phyloP scores from a whole-genome alignment of 2,888 invertebrate species.

The Antheraea assamensis region DNA sequence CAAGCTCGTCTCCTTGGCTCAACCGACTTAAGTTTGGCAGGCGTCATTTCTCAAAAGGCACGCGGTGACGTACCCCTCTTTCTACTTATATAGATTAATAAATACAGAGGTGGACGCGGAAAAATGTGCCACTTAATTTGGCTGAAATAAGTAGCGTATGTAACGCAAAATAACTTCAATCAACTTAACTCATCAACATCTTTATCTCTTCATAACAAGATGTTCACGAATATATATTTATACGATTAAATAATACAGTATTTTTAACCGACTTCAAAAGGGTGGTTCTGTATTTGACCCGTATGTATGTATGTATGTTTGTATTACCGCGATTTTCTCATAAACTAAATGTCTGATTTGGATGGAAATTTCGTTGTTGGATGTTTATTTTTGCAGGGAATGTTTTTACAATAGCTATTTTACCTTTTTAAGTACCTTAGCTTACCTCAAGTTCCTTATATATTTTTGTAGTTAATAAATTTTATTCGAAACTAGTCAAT shows the following conservation, averaged over 20 bases:
- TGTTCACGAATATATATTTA: neutral
- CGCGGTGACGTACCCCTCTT: conserved; percentile 68
- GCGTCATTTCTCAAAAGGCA: conserved; percentile 82
- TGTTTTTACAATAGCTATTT: neutral
- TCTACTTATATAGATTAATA: conserved; percentile 70
- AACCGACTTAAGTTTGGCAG: conserved; percentile 82
- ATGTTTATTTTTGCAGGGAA: too few species aligned
- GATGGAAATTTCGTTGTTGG: too few species aligned
- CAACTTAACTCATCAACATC: neutral
- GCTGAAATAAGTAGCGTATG: conserved; percentile 71
- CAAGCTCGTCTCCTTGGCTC: conserved; percentile 76
- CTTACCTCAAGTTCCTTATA: too few species aligned
- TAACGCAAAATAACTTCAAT: conserved; percentile 28
- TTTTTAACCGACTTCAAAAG: too few species aligned
- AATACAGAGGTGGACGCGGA: conserved; percentile 76
- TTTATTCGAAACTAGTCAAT: too few species aligned
- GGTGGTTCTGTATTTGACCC: too few species aligned
- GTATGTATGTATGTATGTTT: too few species aligned
- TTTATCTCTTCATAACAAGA: neutral
- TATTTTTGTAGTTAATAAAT: too few species aligned
- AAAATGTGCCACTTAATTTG: conserved; percentile 79
- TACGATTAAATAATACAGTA: too few species aligned
- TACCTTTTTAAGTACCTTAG: too few species aligned
- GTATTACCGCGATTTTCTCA: too few species aligned
- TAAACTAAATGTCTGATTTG: too few species aligned